phyloP scores from a whole-genome alignment of 2,113 vertebrate genomes.

The Otis tarda region DNA sequence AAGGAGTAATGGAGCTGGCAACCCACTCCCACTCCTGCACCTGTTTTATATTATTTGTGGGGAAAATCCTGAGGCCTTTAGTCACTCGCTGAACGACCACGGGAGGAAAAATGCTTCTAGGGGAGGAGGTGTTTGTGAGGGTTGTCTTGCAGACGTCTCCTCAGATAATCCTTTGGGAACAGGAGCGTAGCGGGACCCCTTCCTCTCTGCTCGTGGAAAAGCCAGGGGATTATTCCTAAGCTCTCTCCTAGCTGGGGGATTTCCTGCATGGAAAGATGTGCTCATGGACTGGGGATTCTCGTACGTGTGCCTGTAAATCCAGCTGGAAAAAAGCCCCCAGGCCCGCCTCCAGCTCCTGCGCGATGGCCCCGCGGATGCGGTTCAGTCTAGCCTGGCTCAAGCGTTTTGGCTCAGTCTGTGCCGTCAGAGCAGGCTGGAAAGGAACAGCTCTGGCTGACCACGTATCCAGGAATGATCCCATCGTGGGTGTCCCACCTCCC shows the following conservation, averaged over 20 bases:
- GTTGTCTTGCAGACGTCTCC: not conserved
- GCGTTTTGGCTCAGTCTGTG: not conserved
- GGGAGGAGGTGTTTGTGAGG: not conserved
- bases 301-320: not conserved
- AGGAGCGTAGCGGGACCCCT: accelerated
- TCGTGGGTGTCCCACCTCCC: not conserved
- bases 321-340: not conserved
- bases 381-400: accelerated
- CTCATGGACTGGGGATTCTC: not conserved
- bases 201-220: not conserved
- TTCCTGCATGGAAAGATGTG: not conserved
- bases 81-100: not conserved
- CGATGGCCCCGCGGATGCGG: accelerated
- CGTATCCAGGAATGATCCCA: accelerated
- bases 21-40: not conserved
- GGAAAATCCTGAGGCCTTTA: not conserved
- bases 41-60: not conserved
- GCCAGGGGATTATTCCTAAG: not conserved
- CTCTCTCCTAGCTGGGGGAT: not conserved
- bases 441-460: not conserved
- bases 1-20: not conserved
- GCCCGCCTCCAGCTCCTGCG: not conserved
- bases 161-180: not conserved
- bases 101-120: not conserved
- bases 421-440: not conserved